phyloP scores from a whole-genome alignment of 2,797 vertebrate genomes.

The Podargus strigoides region DNA sequence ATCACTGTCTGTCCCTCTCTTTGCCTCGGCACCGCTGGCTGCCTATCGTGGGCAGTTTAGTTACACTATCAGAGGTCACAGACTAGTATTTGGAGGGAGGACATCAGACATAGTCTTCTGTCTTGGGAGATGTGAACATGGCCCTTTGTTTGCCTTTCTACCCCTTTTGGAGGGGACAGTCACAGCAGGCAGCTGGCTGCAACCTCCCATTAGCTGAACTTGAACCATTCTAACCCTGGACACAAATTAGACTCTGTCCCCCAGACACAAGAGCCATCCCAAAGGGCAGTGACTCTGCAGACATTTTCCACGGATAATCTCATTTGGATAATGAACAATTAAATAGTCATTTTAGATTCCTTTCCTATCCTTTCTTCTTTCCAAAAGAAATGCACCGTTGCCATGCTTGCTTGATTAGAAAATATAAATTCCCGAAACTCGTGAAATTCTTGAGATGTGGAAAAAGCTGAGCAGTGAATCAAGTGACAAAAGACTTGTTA shows the following conservation, averaged over 20 bases:
- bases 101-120: not conserved
- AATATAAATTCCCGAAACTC: not conserved
- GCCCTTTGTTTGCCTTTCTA: not conserved
- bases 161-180: not conserved
- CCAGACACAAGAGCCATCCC: not conserved
- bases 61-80: not conserved
- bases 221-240: not conserved
- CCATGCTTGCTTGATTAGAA: not conserved
- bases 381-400: not conserved
- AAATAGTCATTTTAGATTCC: not conserved
- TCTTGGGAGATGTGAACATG: not conserved
- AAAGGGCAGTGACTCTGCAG: not conserved
- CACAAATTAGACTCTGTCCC: not conserved
- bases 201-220: not conserved
- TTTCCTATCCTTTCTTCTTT: not conserved
- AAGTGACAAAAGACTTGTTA: rapidly evolving
- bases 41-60: not conserved
- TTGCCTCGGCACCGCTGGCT: not conserved
- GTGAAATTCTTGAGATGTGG: not conserved
- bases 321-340: not conserved
- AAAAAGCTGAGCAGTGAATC: not conserved
- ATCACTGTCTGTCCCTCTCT: not conserved
- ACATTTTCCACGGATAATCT: not conserved
- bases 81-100: not conserved
- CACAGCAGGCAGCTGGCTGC: not conserved